These are phyloP conservation scores for Cyprinella venusta DNA, from an alignment of 2,797 vertebrate species.

Conservation along the genomic window DNA sequence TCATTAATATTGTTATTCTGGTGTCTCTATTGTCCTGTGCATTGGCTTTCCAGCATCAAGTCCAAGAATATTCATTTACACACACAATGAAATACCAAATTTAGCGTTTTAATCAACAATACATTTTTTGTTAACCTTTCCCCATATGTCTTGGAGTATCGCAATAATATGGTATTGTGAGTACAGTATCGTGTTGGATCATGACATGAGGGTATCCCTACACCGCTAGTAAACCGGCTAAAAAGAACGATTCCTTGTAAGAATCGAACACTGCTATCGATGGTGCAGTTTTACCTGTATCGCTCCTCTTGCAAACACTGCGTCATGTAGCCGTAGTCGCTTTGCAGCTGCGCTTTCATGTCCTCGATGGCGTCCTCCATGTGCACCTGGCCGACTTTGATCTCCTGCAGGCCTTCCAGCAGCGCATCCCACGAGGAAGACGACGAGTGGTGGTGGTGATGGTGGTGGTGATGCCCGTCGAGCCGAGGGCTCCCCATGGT, in stretches of 20 bases:
- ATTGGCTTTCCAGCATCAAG: too few species aligned
- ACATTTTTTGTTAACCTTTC: too few species aligned
- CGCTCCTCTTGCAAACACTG: constrained; percentile 95
- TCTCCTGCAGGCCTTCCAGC: constrained; percentile 92
- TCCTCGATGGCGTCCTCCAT: constrained; percentile 97
- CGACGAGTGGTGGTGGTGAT: constrained; percentile 77
- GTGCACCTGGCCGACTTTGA: constrained; percentile 92
- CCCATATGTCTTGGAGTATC: too few species aligned
- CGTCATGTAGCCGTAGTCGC: constrained; percentile 96
- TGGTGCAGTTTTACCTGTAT: constrained; percentile 10
- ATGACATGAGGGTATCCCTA: too few species aligned
- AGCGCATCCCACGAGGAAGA: constrained; percentile 88
- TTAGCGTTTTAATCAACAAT: too few species aligned
- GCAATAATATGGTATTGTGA: too few species aligned
- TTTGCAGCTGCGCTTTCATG: constrained; percentile 93
- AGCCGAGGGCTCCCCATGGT: constrained; percentile 90
- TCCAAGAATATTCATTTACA: too few species aligned
- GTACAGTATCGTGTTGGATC: too few species aligned
- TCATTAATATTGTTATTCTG: too few species aligned
- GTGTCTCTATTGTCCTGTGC: too few species aligned
- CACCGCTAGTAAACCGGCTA: too few species aligned
- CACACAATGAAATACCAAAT: too few species aligned
- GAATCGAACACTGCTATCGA: not conserved
- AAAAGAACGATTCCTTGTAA: not conserved
- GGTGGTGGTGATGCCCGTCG: constrained; percentile 83